Conservation (phyloP, 1,140 invertebrate species). For the Trichonephila clavipes region DNA sequence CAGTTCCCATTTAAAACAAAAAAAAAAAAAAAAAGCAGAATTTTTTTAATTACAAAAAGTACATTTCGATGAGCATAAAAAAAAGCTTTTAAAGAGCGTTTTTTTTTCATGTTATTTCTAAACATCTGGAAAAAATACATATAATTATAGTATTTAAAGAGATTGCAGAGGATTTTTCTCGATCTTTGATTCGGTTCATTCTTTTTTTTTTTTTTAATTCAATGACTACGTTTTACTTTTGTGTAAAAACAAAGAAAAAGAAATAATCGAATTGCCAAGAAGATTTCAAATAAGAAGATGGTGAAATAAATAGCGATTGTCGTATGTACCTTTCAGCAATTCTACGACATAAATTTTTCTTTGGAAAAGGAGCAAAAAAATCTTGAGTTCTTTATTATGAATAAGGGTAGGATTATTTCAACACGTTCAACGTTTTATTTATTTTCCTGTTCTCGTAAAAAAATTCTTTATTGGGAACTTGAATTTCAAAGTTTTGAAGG, state of each 20-base stretch:
- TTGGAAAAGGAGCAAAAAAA: background rate
- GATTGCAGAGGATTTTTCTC: background rate
- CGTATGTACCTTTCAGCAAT: background rate
- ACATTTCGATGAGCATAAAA: background rate
- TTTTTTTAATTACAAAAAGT: too few relatives aligned
- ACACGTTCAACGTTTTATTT: background rate
- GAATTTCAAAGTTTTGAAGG: background rate
- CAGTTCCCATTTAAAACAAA: too few relatives aligned
- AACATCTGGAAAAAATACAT: background rate
- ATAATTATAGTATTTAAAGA: background rate
- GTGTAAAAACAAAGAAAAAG: background rate
- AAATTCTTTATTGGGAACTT: background rate
- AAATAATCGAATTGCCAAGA: background rate
- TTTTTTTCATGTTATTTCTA: background rate
- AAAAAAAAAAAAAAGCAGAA: too few relatives aligned
- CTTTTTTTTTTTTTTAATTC: background rate
- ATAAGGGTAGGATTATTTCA: background rate
- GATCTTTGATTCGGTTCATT: background rate
- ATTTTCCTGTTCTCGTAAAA: background rate
- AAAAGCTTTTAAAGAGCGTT: background rate
- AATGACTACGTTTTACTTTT: background rate
- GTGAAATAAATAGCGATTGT: constrained; percentile 21
- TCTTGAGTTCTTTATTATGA: background rate
- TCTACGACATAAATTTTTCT: background rate
- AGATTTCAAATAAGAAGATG: background rate